A percentile compares a stretch with the other conserved stretches of the same genome.
These are phyloP conservation scores for Pomacea canaliculata DNA, from an alignment of 2,888 invertebrate genomes.

Conservation along the genomic window DNA sequence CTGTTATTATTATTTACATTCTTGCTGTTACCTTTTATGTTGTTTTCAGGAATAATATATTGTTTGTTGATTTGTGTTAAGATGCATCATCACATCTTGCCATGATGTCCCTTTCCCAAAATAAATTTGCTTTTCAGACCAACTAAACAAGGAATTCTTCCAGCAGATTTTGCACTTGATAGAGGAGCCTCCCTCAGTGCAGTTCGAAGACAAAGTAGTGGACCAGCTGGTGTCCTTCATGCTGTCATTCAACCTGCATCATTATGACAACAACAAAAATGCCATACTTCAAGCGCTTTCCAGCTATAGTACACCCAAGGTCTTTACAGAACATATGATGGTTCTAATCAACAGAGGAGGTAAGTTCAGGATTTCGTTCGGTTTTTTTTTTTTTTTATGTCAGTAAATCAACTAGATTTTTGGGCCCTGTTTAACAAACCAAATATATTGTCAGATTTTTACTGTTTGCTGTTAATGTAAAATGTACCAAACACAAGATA, in stretches of 20 bases:
- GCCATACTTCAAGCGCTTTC: slow-evolving; percentile 66
- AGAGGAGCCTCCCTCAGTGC: slow-evolving; percentile 83
- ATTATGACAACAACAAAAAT: slow-evolving; percentile 70
- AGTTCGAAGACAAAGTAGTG: slow-evolving; percentile 70
- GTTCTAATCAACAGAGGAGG: slow-evolving; percentile 90
- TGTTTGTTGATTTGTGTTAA: too few relatives aligned
- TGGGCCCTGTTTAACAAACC: too few relatives aligned
- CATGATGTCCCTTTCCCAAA: too few relatives aligned
- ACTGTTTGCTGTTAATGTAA: not conserved
- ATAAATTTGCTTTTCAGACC: slow-evolving; percentile 15
- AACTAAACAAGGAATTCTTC: slow-evolving; percentile 77
- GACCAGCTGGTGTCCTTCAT: slow-evolving; percentile 87
- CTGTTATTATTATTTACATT: too few relatives aligned
- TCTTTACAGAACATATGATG: slow-evolving; percentile 90
- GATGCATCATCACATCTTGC: too few relatives aligned
- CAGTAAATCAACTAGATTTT: too few relatives aligned
- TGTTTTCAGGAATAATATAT: too few relatives aligned
- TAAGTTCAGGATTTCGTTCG: slow-evolving; percentile 36
- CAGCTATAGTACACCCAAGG: slow-evolving; percentile 78
- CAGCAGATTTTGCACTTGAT: slow-evolving; percentile 84
- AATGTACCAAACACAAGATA: too few relatives aligned
- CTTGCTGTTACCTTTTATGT: too few relatives aligned
- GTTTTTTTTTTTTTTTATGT: too few relatives aligned
- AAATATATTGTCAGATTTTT: not conserved
- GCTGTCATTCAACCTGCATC: slow-evolving; percentile 91